Evolutionary conservation across 1,140 invertebrate species (phyloP), one percentile per base, ranked within the genome.

Genomic region (Cardiocondyla obscurior): DNA sequence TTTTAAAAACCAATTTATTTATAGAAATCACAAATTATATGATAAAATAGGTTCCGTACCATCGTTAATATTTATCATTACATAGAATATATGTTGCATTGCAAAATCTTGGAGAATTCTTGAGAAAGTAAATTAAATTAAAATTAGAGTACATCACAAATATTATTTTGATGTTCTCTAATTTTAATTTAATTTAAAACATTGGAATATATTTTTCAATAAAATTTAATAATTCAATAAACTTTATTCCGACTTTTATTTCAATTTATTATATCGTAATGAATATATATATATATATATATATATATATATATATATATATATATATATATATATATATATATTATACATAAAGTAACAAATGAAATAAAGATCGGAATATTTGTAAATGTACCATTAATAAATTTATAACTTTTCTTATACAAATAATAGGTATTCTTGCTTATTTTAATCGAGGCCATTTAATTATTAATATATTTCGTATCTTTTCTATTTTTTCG

Each of bases 311-410:
- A 36, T n/a, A n/a, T n/a, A n/a, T 53, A 53, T 53, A 53, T 19
- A 53, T 22, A 10, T 46, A 28, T 16, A 30, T 14, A 62, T 19
- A 10, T 60, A 3, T 60, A 36, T 53, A 53, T 53, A 53, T 19
- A 53, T 22, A 10, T 46, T 16, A 30, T 14, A 62, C n/a, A 10
- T 60, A 3, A 33, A 36, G 36, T 36, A 25, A 53, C 22, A 2
- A 72, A 72, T 33, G 36, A 19, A 25, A 72, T 62, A 46, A 76
- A 49, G 64, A 33, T 46, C 39, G 8, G n/a, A 76, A 76, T 76
- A 64, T 30, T 46, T 76, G 22, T 10, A 64, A 33, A 74, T n/a
- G n/a, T n/a, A 53, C 36, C 22, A 12, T 76, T 22, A 76, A 57
- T 46, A 39, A 8, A 67, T 46, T 49, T 4, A 33, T 33, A 69